These are phyloP conservation scores for Eubucco bourcierii DNA, from an alignment of 2,113 vertebrate genomes.

Conservation along the genomic window DNA sequence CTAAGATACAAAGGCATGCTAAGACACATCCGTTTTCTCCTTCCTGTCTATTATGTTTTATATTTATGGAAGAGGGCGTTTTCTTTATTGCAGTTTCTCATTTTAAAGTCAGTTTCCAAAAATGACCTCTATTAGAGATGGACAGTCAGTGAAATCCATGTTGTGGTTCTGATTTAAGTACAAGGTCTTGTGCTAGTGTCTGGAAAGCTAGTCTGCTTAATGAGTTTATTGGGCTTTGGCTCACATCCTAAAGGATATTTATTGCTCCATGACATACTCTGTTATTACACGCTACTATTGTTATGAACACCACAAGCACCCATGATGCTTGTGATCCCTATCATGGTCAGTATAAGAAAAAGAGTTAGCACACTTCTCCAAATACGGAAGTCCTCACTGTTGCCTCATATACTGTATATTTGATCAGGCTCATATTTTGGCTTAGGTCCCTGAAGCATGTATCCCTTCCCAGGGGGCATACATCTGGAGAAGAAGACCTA, in stretches of 20 bases:
- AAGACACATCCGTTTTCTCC: not conserved
- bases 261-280: not conserved
- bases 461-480: not conserved
- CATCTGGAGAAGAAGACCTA: not conserved
- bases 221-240: not conserved
- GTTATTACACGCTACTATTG: not conserved
- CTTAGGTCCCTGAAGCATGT: not conserved
- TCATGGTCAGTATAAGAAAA: not conserved
- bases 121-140: not conserved
- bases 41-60: not conserved
- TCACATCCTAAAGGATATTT: conserved; percentile 6
- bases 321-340: not conserved
- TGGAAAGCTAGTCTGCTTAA: not conserved
- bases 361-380: not conserved
- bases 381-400: conserved; percentile 30
- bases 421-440: not conserved
- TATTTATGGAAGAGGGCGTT: not conserved
- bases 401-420: not conserved
- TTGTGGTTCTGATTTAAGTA: not conserved
- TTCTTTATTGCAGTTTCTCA: not conserved
- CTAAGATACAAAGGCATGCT: not conserved
- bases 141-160: not conserved
- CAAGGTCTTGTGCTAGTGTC: not conserved
- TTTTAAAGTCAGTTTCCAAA: not conserved
- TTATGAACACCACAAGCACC: not conserved